Evolutionary conservation across 2,797 vertebrate species (phyloP).

Genomic region (Odontamblyopus rebecca): DNA sequence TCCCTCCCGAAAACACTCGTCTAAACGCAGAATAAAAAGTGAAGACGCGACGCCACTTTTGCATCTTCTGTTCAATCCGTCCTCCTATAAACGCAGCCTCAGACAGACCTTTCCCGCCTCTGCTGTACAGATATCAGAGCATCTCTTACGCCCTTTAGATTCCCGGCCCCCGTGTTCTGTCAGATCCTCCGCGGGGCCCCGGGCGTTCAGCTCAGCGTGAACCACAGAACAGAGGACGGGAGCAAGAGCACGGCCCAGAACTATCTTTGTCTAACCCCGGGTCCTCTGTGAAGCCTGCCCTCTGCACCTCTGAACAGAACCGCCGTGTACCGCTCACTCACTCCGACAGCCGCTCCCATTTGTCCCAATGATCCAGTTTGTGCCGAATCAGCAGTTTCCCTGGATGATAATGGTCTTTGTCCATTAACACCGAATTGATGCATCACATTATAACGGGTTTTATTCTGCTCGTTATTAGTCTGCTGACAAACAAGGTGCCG

Average conservation of each 20-base stretch:
- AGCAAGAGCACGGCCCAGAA: neutral
- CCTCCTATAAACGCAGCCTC: too few species aligned
- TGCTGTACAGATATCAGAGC: neutral
- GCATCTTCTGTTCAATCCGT: too few species aligned
- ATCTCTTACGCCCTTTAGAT: neutral
- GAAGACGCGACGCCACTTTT: too few species aligned
- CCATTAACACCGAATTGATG: slow-evolving; percentile 3
- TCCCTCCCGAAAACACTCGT: too few species aligned
- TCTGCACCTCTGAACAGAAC: neutral
- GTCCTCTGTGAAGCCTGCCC: neutral
- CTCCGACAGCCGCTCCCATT: neutral
- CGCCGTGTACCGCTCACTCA: neutral
- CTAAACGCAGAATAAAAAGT: too few species aligned
- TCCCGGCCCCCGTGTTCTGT: slow-evolving; percentile 21
- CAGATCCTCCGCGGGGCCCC: slow-evolving; percentile 31
- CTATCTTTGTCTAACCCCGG: neutral
- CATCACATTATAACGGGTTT: slow-evolving; percentile 1
- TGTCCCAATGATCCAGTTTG: neutral
- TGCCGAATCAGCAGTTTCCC: neutral
- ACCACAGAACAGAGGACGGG: slow-evolving; percentile 25
- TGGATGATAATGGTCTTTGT: neutral
- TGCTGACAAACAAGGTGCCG: neutral
- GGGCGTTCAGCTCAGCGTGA: slow-evolving; percentile 56
- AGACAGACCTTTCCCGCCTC: neutral
- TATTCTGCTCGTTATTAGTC: neutral